These are phyloP conservation scores for Phenganax subtilis DNA, from an alignment of 92 coral and sea anemone species.

Conservation along the genomic window DNA sequence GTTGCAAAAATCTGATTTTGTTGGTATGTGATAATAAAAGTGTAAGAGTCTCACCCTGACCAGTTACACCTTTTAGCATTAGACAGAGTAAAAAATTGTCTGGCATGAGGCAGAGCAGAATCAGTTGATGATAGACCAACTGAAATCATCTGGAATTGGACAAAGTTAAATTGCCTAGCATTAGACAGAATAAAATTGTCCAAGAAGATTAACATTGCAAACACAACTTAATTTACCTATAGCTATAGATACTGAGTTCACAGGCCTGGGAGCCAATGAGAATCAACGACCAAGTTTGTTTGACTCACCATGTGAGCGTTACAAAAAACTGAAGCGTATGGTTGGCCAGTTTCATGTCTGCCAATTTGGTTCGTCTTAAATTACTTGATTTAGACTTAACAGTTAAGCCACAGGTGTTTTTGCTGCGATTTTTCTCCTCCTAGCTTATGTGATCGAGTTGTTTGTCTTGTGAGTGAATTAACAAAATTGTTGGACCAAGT, in stretches of 20 bases:
- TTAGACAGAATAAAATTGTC: not conserved
- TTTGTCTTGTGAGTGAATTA: too few species aligned
- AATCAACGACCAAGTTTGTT: constrained; percentile 68
- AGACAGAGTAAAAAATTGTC: too few species aligned
- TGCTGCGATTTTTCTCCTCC: too few species aligned
- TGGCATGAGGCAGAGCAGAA: not conserved
- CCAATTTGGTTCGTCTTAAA: constrained; percentile 79
- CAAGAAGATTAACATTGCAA: not conserved
- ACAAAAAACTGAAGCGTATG: constrained; percentile 76
- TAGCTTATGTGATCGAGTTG: too few species aligned
- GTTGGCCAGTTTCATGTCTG: constrained; percentile 76
- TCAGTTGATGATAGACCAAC: not conserved
- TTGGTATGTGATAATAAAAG: constrained; percentile 53
- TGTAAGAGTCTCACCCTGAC: too few species aligned
- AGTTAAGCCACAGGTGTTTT: too few species aligned
- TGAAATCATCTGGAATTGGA: not conserved
- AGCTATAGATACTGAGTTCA: constrained; percentile 96
- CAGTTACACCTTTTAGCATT: too few species aligned
- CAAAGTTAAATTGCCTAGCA: too few species aligned
- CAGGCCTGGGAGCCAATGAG: constrained; percentile 72
- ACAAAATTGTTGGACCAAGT: too few species aligned
- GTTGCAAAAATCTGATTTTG: constrained; percentile 68
- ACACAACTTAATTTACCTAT: not conserved
- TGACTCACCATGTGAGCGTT: constrained; percentile 80
- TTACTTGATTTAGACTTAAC: not conserved